A percentile compares a stretch with the other conserved stretches of the same genome.
Conservation (phyloP, 1,140 invertebrate genomes). For the Drosophila simulans region DNA sequence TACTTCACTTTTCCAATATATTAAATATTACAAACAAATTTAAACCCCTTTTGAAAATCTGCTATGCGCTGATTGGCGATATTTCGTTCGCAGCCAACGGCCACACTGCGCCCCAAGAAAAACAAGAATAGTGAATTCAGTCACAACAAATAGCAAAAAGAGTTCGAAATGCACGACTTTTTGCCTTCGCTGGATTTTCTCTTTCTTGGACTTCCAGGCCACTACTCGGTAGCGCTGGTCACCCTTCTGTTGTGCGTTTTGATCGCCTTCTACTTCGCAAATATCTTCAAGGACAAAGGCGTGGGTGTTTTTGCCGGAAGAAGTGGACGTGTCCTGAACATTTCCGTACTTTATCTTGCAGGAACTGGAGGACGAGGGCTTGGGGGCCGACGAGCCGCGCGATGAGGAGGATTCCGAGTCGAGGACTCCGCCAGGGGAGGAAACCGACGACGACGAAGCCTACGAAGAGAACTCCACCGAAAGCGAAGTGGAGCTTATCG, state of each 20-base stretch:
- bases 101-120: constrained; percentile 33
- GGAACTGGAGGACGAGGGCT: constrained; percentile 69
- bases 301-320: constrained; percentile 41
- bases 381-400: constrained; percentile 55
- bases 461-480: constrained; percentile 60
- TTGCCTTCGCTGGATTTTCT: constrained; percentile 23
- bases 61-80: neutral
- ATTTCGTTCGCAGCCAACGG: neutral
- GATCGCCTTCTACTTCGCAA: constrained; percentile 69
- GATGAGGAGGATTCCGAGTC: constrained; percentile 45
- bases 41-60: too few relatives aligned
- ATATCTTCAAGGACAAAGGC: constrained; percentile 70
- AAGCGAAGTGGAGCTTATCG: constrained; percentile 45
- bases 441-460: constrained; percentile 58
- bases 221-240: constrained; percentile 63
- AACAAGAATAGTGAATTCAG: constrained; percentile 10
- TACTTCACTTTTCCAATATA: too few relatives aligned
- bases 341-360: constrained; percentile 10
- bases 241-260: constrained; percentile 72
- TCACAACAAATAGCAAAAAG: constrained; percentile 7
- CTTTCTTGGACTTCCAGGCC: constrained; percentile 59
- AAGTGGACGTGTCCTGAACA: neutral
- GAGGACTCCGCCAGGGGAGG: constrained; percentile 30
- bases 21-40: too few relatives aligned
- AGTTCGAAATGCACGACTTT: constrained; percentile 33